Evolutionary conservation across 1,140 invertebrate species (phyloP).

Genomic region (Forficula auricularia): DNA sequence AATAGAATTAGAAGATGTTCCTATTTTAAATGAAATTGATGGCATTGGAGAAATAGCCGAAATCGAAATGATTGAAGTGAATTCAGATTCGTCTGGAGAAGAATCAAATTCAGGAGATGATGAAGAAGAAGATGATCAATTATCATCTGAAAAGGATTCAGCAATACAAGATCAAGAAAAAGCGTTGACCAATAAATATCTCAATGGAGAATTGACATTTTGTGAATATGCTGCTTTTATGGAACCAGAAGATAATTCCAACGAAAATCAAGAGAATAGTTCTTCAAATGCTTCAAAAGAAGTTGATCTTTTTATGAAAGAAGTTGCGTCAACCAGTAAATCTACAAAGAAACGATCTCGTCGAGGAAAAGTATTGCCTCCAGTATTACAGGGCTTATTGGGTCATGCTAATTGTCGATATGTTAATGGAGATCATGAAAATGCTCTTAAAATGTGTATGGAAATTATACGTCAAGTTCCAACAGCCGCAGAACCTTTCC

Average conservation of each 20-base stretch:
- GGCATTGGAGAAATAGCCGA: not conserved
- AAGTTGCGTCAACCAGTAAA: constrained; percentile 6
- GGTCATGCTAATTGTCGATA: constrained; percentile 83
- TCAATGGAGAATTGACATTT: constrained; percentile 47
- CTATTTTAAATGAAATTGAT: too few relatives aligned
- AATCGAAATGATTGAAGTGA: not conserved
- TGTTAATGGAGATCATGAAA: constrained; percentile 61
- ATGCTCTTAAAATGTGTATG: constrained; percentile 74
- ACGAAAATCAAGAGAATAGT: too few relatives aligned
- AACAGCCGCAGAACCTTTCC: constrained; percentile 70
- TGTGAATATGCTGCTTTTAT: constrained; percentile 44
- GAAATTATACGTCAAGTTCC: constrained; percentile 81
- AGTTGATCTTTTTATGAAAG: too few relatives aligned
- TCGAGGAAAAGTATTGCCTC: constrained; percentile 38
- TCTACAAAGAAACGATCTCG: constrained; percentile 19
- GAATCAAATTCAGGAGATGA: constrained; percentile 4
- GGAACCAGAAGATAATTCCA: constrained; percentile 24
- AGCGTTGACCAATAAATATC: constrained; percentile 41
- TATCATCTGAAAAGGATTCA: not conserved
- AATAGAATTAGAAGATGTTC: too few relatives aligned
- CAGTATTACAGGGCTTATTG: constrained; percentile 64
- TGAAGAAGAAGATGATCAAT: constrained; percentile 11
- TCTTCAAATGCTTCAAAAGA: too few relatives aligned
- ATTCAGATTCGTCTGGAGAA: not conserved
- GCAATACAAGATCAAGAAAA: constrained; percentile 27